phyloP scores from a whole-genome alignment of 2,113 vertebrate species.

The Mionectes macconnelli region DNA sequence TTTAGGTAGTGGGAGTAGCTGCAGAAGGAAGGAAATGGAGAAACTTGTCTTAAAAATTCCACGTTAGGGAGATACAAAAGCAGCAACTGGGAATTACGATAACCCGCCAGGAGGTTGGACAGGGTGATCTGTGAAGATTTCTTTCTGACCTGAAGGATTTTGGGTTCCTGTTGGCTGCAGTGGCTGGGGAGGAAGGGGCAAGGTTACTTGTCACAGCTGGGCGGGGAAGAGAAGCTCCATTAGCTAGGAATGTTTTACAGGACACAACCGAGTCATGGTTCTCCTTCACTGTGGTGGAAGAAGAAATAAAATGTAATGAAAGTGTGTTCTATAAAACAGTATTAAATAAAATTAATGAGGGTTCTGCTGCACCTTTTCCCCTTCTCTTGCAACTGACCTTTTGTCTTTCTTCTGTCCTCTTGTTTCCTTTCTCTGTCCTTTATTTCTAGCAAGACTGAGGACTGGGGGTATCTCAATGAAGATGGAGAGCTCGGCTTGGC shows the following conservation, averaged over 20 bases:
- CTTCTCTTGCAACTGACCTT: conserved; percentile 7
- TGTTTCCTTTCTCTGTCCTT: conserved; percentile 66
- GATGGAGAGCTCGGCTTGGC: conserved; percentile 93
- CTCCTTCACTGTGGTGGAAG: neutral
- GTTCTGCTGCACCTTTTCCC: neutral
- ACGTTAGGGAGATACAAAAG: neutral
- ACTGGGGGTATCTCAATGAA: conserved; percentile 92
- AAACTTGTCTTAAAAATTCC: neutral
- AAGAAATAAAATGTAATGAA: neutral
- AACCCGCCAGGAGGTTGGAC: neutral
- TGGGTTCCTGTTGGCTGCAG: neutral
- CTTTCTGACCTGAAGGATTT: neutral
- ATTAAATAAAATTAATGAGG: neutral
- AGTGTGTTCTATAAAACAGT: neutral
- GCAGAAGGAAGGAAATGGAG: neutral
- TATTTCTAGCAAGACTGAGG: conserved; percentile 85
- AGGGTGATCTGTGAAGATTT: neutral
- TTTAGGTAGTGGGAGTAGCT: neutral
- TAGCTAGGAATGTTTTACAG: accelerated
- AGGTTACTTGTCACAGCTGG: neutral
- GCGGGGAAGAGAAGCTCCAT: neutral
- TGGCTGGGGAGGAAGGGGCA: neutral
- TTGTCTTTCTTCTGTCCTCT: conserved; percentile 58
- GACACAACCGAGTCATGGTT: neutral
- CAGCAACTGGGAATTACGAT: too few species aligned